These are phyloP conservation scores for Orthosia gothica DNA, from an alignment of 2,888 invertebrate species.

Conservation along the genomic window DNA sequence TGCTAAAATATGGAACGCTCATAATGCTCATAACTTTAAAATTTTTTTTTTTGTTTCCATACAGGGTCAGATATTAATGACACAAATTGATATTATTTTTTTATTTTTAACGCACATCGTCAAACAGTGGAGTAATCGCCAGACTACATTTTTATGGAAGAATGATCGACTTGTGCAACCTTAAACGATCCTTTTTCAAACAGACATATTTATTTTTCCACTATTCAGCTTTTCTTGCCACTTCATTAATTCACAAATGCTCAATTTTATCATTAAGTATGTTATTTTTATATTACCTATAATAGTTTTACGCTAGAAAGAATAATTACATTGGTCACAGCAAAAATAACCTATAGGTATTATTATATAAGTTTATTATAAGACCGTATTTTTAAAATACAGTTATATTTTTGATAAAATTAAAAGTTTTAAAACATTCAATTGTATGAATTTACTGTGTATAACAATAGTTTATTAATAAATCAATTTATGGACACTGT, in stretches of 20 bases:
- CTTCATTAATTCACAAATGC: conserved; percentile 8
- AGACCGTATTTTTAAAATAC: conserved; percentile 26
- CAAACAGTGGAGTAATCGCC: too few relatives aligned
- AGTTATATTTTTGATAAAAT: conserved; percentile 50
- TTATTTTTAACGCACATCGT: too few relatives aligned
- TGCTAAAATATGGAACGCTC: too few relatives aligned
- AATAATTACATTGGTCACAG: conserved; percentile 21
- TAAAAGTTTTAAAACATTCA: conserved; percentile 40
- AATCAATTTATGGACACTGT: conserved; percentile 42
- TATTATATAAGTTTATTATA: conserved; percentile 17
- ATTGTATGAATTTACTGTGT: conserved; percentile 66
- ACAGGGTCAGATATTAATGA: too few relatives aligned
- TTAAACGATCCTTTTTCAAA: neutral
- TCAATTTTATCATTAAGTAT: neutral
- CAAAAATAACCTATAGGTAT: conserved; percentile 21
- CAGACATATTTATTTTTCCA: neutral
- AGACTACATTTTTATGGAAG: too few relatives aligned
- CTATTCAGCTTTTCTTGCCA: conserved; percentile 13
- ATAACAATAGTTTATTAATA: conserved; percentile 51
- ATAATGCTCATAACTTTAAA: too few relatives aligned
- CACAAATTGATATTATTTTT: too few relatives aligned
- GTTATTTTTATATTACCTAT: too few relatives aligned
- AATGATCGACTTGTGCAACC: too few relatives aligned
- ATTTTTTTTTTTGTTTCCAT: too few relatives aligned
- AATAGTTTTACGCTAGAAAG: conserved; percentile 11